Evolutionary conservation across 1,140 invertebrate species (phyloP).

Genomic region (Meteorus sp.): DNA sequence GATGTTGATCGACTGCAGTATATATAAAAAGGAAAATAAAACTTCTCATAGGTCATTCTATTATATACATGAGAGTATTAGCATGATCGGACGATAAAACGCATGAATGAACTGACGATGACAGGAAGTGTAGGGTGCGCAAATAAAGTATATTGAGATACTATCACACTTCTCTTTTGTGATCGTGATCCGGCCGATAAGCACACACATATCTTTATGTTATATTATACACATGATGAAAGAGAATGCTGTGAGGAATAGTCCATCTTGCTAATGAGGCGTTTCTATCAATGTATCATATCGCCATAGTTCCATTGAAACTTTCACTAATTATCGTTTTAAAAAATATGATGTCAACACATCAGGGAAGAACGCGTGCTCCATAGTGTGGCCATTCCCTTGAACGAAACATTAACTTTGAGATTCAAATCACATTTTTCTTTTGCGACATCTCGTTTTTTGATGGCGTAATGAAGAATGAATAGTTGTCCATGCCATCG

Average conservation of each 20-base stretch:
- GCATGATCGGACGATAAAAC: not conserved
- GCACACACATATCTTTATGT: not conserved
- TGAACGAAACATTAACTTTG: too few species aligned
- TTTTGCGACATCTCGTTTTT: too few species aligned
- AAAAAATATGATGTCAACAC: not conserved
- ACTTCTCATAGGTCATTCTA: not conserved
- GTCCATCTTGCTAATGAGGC: constrained; percentile 47
- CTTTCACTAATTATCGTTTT: too few species aligned
- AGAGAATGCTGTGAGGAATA: constrained; percentile 10
- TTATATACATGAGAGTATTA: not conserved
- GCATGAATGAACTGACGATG: constrained; percentile 5
- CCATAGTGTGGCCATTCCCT: too few species aligned
- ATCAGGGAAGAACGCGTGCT: constrained; percentile 20
- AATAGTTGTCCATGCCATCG: too few species aligned
- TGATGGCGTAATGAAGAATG: too few species aligned
- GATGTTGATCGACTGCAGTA: too few species aligned
- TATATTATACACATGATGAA: not conserved
- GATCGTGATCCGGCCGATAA: constrained; percentile 14
- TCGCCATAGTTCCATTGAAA: not conserved
- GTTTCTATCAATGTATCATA: constrained; percentile 33
- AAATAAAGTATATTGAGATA: not conserved
- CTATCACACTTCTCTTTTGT: too few species aligned
- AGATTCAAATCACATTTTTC: too few species aligned
- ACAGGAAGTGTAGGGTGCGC: not conserved
- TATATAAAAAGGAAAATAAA: not conserved